Base-by-base conservation (phyloP, 2,797 vertebrate genomes). In the Rhynchonycteris naso region DNA sequence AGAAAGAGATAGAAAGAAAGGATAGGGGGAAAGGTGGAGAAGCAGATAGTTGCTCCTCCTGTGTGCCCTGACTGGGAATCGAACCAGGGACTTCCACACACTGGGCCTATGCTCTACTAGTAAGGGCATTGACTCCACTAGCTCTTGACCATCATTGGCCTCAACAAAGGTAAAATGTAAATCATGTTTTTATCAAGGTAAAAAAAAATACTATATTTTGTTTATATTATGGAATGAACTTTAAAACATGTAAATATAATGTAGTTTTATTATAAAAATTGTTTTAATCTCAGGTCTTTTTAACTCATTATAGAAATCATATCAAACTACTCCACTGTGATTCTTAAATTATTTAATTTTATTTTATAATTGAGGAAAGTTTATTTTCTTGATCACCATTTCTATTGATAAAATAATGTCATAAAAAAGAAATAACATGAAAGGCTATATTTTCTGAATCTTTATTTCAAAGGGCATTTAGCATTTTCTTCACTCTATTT, bases 321-420 rank as follows among this genome's bases (percentile, higher is more conserved):
- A 85, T 95, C 89, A 93, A 96, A 87, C 90, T 30, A 83, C 0
- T 59, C 7, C 72, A 30, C 26, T 91, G 71, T 80, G 50, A 85
- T 79, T 81, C 86, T 94, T 95, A 24, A 93, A 50, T 95, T 96
- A 89, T 82, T 69, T 52, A 92, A 78, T 88, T n/a, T 88, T 5
- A 85, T 61, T 68, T 30, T 91, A 33, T 6, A 35, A 52, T 58
- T 66, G 74, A 74, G 90, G 95, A 82, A 2, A 33, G 58, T 54
- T 81, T 19, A 52, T 35, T 87, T 94, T 96, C 47, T 95, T 69
- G 24, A 33, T 8, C 72, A 18, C 81, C 19, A 83, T 33, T 54
- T 11, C 0, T 50, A 4, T 35, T 63, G 2, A 26, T 56, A 85
- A 54, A 14, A 38, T 0, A 21, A 92, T 95, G 7, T 61, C 0